Percentiles rank a stretch among this genome's conserved stretches.
Evolutionary conservation across 1,140 invertebrate species (phyloP).

Genomic region (Drosophila ogumai): DNA sequence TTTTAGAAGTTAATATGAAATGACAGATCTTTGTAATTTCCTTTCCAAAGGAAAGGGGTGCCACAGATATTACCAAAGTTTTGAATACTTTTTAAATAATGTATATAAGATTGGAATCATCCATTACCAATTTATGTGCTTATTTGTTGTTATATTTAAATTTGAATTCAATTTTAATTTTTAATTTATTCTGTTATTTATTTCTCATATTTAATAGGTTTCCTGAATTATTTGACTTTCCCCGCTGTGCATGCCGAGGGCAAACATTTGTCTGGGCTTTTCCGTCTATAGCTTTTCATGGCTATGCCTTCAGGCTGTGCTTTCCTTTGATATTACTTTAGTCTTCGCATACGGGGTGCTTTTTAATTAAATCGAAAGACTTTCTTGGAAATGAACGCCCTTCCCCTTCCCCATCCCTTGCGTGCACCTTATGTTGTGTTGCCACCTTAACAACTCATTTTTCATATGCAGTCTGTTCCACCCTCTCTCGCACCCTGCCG

Average conservation of each 20-base stretch:
- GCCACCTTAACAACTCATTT: conserved; percentile 50
- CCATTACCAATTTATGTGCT: background rate
- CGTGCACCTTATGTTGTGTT: conserved; percentile 12
- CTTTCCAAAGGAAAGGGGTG: too few relatives aligned
- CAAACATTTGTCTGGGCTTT: conserved; percentile 54
- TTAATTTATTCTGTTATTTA: background rate
- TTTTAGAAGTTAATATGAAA: too few relatives aligned
- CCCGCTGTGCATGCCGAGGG: conserved; percentile 25
- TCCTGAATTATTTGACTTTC: background rate
- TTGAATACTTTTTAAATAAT: too few relatives aligned
- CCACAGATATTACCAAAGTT: too few relatives aligned
- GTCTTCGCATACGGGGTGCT: conserved; percentile 22
- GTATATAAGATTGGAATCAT: background rate
- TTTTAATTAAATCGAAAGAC: conserved; percentile 57
- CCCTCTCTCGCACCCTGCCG: conserved; percentile 5
- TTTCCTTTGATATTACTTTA: conserved; percentile 54
- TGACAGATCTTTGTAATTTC: too few relatives aligned
- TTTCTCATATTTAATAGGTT: background rate
- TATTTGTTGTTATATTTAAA: background rate
- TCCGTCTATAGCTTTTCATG: conserved; percentile 43
- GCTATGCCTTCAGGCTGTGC: conserved; percentile 39
- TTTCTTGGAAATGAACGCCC: conserved; percentile 15
- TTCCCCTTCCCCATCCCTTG: background rate
- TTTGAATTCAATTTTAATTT: too few relatives aligned
- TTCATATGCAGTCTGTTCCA: conserved; percentile 23